Conservation (phyloP, 2,113 vertebrate genomes). For the Coracopsis vasa region DNA sequence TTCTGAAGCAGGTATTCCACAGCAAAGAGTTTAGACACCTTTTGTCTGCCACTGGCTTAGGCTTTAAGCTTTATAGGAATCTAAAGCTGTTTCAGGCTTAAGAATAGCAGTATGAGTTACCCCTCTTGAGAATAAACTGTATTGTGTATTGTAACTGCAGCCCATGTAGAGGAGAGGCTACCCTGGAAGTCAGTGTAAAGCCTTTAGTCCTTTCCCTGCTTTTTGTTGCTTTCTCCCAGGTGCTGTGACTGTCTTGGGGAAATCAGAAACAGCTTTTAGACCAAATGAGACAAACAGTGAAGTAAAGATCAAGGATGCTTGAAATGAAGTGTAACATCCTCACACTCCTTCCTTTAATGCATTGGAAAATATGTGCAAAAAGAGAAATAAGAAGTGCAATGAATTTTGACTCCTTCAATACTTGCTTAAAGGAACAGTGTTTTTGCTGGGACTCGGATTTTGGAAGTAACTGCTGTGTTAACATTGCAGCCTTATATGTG, state of each 20-base stretch:
- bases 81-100: not conserved
- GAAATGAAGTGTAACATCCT: not conserved
- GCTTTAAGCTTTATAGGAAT: not conserved
- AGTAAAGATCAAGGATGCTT: conserved; percentile 22
- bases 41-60: not conserved
- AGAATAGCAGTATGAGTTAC: not conserved
- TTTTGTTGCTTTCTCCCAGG: not conserved
- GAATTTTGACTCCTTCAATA: not conserved
- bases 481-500: not conserved
- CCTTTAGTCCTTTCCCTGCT: not conserved
- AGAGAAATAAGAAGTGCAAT: not conserved
- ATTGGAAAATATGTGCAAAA: not conserved
- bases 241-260: not conserved
- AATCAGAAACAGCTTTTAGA: not conserved
- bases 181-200: not conserved
- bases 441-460: not conserved
- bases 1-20: not conserved
- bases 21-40: not conserved
- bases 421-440: not conserved
- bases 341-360: not conserved
- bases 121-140: not conserved
- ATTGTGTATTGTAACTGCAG: not conserved
- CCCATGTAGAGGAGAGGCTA: not conserved
- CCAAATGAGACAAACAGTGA: not conserved
- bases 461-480: not conserved